phyloP scores from a whole-genome alignment of 2,797 vertebrate species.

The Bradypodion pumilum region DNA sequence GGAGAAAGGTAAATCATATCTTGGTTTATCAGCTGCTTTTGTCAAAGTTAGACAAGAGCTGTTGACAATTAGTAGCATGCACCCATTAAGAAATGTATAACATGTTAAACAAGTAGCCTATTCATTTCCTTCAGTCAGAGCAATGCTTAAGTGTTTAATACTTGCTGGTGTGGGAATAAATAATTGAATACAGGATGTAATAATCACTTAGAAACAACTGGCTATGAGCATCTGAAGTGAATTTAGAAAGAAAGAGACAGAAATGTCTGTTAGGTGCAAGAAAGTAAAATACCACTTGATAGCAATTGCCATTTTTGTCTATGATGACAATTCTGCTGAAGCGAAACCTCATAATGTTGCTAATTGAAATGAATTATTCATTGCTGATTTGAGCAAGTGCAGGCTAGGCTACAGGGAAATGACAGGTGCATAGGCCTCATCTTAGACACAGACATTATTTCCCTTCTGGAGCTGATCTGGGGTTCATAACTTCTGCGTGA shows the following conservation, averaged over 20 bases:
- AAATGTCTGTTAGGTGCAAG: slow-evolving; percentile 76
- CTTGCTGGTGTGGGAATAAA: slow-evolving; percentile 77
- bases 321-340: slow-evolving; percentile 72
- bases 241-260: slow-evolving; percentile 64
- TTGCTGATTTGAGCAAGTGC: slow-evolving; percentile 64
- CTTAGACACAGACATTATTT: slow-evolving; percentile 11
- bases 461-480: slow-evolving; percentile 40
- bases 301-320: slow-evolving; percentile 76
- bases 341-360: slow-evolving; percentile 70
- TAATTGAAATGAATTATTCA: slow-evolving; percentile 80
- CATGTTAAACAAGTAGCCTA: slow-evolving; percentile 70
- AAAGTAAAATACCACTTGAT: slow-evolving; percentile 78
- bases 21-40: slow-evolving; percentile 38
- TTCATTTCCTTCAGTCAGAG: slow-evolving; percentile 73
- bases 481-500: slow-evolving; percentile 54
- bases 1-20: background rate
- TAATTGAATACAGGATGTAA: slow-evolving; percentile 78
- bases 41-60: background rate
- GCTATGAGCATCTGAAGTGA: slow-evolving; percentile 70
- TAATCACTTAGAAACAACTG: slow-evolving; percentile 71
- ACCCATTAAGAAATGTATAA: slow-evolving; percentile 65
- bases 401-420: slow-evolving; percentile 52
- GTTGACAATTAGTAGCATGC: slow-evolving; percentile 51
- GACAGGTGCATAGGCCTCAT: slow-evolving; percentile 8
- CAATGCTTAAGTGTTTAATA: slow-evolving; percentile 76